Conservation (phyloP, 2,113 vertebrate genomes). For the Patagioenas fasciata region DNA sequence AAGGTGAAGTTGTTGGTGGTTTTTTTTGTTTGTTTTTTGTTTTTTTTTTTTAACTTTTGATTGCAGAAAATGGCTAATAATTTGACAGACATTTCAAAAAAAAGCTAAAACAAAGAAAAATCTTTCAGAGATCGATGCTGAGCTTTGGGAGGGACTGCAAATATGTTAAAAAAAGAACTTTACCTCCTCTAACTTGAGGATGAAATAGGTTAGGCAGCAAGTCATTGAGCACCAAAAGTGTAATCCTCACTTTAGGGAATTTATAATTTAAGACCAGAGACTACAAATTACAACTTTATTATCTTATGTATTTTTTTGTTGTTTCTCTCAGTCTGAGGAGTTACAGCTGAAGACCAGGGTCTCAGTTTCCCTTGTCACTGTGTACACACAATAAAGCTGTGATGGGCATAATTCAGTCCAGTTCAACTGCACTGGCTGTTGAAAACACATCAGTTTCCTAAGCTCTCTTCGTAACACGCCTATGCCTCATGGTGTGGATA, state of each 20-base stretch:
- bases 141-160: neutral
- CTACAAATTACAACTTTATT: neutral
- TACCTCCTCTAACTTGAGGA: neutral
- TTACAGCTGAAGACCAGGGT: neutral
- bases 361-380: neutral
- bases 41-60: neutral
- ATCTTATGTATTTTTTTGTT: neutral
- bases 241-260: neutral
- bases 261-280: neutral
- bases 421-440: neutral
- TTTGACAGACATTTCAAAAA: neutral
- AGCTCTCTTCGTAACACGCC: neutral
- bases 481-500: fast-evolving
- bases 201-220: neutral
- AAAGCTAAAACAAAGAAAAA: neutral
- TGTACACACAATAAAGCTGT: neutral
- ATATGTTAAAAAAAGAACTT: neutral
- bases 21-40: no score
- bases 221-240: neutral
- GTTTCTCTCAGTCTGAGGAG: neutral
- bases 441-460: neutral
- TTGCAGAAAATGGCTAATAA: neutral
- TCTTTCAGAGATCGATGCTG: neutral
- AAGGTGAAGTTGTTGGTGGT: neutral
- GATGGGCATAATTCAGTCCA: neutral